These are phyloP conservation scores for Meles meles DNA, from an alignment of 2,113 vertebrate genomes.

Conservation along the genomic window DNA sequence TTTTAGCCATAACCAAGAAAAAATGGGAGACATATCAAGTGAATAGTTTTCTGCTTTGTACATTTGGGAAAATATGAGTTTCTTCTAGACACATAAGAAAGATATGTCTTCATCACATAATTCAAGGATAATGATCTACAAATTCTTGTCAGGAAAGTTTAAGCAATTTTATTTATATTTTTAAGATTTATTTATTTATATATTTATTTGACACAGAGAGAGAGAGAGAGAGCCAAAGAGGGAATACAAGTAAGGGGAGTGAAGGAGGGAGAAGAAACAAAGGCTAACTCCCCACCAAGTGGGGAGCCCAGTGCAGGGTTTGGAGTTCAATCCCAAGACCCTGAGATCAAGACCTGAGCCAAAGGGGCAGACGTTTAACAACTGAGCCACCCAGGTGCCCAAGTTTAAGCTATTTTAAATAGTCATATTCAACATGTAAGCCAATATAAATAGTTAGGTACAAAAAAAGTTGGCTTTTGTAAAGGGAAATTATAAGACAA, in stretches of 20 bases:
- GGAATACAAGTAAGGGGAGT: too few relatives aligned
- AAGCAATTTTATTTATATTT: neutral
- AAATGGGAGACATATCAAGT: neutral
- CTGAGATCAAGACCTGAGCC: too few relatives aligned
- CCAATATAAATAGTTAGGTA: neutral
- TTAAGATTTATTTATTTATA: too few relatives aligned
- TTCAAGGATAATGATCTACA: neutral
- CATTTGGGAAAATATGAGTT: neutral
- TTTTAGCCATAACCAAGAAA: neutral
- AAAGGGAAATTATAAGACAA: neutral
- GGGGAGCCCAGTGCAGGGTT: too few relatives aligned
- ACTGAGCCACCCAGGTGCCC: too few relatives aligned
- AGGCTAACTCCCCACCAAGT: too few relatives aligned
- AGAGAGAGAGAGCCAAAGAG: too few relatives aligned
- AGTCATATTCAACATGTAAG: neutral
- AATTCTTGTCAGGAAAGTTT: conserved; percentile 18
- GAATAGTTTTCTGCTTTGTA: neutral
- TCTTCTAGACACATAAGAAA: neutral
- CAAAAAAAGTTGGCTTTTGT: conserved; percentile 2
- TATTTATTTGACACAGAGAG: too few relatives aligned
- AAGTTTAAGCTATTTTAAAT: neutral
- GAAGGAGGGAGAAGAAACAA: too few relatives aligned
- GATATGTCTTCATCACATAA: neutral
- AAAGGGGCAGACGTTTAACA: too few relatives aligned
- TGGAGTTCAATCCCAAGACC: too few relatives aligned